Percentiles rank a stretch among this genome's conserved stretches.
These are phyloP conservation scores for Chromoteleia sp. DNA, from an alignment of 2,888 invertebrate species.

Conservation along the genomic window DNA sequence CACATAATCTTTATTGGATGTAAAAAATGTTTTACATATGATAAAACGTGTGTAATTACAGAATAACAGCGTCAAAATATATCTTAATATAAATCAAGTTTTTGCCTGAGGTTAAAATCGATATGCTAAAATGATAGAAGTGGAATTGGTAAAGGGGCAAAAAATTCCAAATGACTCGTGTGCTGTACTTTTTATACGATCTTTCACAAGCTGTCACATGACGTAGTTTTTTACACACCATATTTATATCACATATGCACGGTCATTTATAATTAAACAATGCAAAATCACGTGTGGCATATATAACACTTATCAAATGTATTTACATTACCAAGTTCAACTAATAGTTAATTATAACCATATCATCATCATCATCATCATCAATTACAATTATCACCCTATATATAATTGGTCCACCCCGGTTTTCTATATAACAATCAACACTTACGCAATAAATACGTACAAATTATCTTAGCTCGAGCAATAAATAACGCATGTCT, in stretches of 20 bases:
- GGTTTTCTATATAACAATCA: slow-evolving; percentile 11
- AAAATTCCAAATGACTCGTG: background rate
- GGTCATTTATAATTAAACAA: background rate
- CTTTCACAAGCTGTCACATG: background rate
- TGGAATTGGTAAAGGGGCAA: background rate
- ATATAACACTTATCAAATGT: background rate
- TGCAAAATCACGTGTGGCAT: background rate
- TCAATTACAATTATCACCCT: too few species aligned
- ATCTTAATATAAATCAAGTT: background rate
- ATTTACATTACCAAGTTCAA: background rate
- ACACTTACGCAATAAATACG: too few species aligned
- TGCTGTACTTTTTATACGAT: background rate
- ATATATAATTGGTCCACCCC: too few species aligned
- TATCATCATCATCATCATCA: too few species aligned
- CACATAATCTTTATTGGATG: too few species aligned
- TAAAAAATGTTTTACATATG: background rate
- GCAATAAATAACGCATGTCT: too few species aligned
- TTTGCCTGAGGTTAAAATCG: background rate
- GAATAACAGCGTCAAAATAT: background rate
- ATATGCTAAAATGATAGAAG: background rate
- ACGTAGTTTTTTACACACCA: background rate
- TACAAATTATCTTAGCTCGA: slow-evolving; percentile 7
- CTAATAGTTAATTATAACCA: background rate
- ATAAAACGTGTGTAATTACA: background rate
- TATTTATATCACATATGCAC: background rate